A percentile compares a stretch with the other conserved stretches of the same genome.
Evolutionary conservation across 2,113 vertebrate genomes (phyloP).

Genomic region (Seriola aureovittata): DNA sequence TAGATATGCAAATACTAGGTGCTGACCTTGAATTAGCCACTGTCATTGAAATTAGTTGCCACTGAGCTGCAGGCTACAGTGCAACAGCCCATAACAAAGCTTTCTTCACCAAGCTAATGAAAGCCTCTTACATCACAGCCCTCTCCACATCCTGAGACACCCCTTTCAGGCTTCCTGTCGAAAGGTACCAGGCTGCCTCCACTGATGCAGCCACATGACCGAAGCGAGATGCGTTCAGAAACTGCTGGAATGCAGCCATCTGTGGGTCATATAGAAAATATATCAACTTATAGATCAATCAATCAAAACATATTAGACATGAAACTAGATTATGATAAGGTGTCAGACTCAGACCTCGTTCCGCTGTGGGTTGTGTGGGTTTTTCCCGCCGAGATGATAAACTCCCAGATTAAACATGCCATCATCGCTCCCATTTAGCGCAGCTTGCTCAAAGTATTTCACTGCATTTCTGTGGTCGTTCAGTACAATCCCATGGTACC

Average conservation of each 20-base stretch:
- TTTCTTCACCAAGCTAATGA: slow-evolving; percentile 65
- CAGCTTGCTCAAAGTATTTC: slow-evolving; percentile 89
- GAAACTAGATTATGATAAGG: neutral
- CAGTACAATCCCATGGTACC: slow-evolving; percentile 91
- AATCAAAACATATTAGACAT: neutral
- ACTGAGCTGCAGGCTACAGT: slow-evolving; percentile 63
- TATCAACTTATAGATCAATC: neutral
- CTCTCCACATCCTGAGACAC: slow-evolving; percentile 87
- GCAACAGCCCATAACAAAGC: slow-evolving; percentile 69
- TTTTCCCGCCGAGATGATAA: slow-evolving; percentile 86
- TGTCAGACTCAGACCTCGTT: slow-evolving; percentile 86
- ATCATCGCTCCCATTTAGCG: slow-evolving; percentile 88
- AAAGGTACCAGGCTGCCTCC: slow-evolving; percentile 88
- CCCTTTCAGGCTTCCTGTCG: slow-evolving; percentile 88
- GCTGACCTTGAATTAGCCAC: slow-evolving; percentile 76
- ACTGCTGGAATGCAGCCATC: slow-evolving; percentile 89
- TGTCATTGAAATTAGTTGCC: slow-evolving; percentile 73
- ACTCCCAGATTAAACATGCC: slow-evolving; percentile 92
- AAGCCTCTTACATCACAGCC: slow-evolving; percentile 90
- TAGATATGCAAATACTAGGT: slow-evolving; percentile 75
- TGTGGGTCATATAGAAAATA: slow-evolving; percentile 69
- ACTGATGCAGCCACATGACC: slow-evolving; percentile 90
- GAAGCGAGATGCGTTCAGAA: slow-evolving; percentile 88
- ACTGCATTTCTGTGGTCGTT: slow-evolving; percentile 86
- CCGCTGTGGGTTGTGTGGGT: slow-evolving; percentile 80